phyloP scores from a whole-genome alignment of 2,888 invertebrate genomes.

The Chaetoderma sp. region DNA sequence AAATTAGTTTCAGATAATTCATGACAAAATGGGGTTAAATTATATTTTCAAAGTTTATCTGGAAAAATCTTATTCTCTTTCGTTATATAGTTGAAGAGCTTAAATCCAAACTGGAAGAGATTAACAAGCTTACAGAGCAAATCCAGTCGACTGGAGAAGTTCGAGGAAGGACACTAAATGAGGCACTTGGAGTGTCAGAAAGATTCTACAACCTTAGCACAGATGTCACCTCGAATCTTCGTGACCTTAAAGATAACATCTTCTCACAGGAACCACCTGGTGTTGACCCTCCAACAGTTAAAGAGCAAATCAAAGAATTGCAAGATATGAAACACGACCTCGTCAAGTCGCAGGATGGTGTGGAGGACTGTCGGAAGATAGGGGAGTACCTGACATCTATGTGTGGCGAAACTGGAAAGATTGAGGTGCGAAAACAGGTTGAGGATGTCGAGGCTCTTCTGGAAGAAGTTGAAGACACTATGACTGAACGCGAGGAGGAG shows the following conservation, averaged over 20 bases:
- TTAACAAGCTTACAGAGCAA: conserved; percentile 49
- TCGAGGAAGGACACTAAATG: conserved; percentile 51
- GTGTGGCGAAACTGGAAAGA: conserved; percentile 65
- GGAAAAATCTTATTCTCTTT: no score
- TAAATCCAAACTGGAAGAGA: conserved; percentile 56
- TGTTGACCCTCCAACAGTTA: conserved; percentile 61
- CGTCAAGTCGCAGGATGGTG: conserved; percentile 48
- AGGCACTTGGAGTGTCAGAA: conserved; percentile 56
- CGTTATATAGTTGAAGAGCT: conserved; percentile 57
- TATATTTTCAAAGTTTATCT: no score
- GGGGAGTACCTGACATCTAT: conserved; percentile 56
- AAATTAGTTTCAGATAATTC: no score
- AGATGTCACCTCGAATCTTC: conserved; percentile 58
- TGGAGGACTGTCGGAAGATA: conserved; percentile 55
- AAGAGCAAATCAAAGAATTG: conserved; percentile 66
- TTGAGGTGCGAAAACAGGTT: conserved; percentile 65
- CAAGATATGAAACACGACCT: conserved; percentile 65
- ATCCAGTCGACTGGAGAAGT: conserved; percentile 47
- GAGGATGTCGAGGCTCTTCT: conserved; percentile 64
- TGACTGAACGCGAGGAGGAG: conserved; percentile 63
- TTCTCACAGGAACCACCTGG: conserved; percentile 65
- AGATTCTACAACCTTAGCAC: conserved; percentile 60
- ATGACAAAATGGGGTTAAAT: no score
- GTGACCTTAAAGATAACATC: conserved; percentile 66
- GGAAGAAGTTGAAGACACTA: conserved; percentile 65